Evolutionary conservation across 1,140 invertebrate genomes (phyloP), one percentile per base, ranked within the genome.

Genomic region (Melipona quadrifasciata): DNA sequence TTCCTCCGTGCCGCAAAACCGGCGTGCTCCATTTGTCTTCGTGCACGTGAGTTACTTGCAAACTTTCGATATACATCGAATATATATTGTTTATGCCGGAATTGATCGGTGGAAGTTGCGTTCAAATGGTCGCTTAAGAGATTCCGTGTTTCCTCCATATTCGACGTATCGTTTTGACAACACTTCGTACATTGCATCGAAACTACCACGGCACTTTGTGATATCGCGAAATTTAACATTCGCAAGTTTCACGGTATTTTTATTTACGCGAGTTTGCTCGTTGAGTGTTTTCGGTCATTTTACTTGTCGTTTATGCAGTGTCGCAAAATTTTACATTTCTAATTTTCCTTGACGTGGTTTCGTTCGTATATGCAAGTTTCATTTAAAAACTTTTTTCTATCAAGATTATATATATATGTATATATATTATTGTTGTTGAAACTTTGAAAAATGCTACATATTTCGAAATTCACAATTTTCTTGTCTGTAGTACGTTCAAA

Each of bases 31-130:
- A 77, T 77, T 77, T 64, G 53, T 64, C 58, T 64, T 77, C 14
- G 57, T 19, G 74, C 21, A 61, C 74, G 58, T 64, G 74, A 77
- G 39, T 65, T 77, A 61, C 58, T n/a, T 77, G 47, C 74, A 77
- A 64, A 64, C 24, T 58, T 31, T 65, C 34, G 34, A 27, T 61
- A n/a, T 65, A 47, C n/a, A 51, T 64, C 58, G 34, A 27, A 64
- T 77, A 12, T 47, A 57, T 34, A 77, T 77, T 77, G 74, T 77
- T 77, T 64, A 64, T 64, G 17, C 16, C 34, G 10, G 34, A 64
- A 74, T 55, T 51, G 51, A 74, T 74, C 17, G n/a, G 5, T 31
- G 16, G 0, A 31, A 55, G 10, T 31, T 74, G n/a, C 17, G n/a
- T n/a, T 55, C n/a, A 14, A n/a, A 76, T 34, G 31, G 4, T 39